Conservation (phyloP, 2,888 invertebrate species). For the Phorcus lineatus region DNA sequence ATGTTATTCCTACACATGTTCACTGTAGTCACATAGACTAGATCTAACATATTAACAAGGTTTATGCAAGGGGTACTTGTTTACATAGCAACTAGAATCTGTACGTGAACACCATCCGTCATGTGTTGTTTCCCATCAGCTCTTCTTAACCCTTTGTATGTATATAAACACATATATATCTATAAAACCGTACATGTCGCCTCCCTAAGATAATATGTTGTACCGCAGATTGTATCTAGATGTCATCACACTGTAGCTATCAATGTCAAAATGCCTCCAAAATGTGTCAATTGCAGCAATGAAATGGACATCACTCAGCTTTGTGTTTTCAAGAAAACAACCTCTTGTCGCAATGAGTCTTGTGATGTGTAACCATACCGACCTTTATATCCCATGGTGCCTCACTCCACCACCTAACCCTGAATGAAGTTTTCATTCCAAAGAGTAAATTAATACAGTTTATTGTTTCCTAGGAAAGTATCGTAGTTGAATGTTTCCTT, state of each 20-base stretch:
- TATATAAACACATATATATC: not conserved
- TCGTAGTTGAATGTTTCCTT: too few species aligned
- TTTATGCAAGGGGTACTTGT: not conserved
- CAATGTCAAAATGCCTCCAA: not conserved
- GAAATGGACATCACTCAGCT: not conserved
- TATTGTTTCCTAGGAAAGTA: too few species aligned
- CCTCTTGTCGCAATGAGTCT: not conserved
- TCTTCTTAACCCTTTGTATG: not conserved
- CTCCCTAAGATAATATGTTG: not conserved
- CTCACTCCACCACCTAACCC: too few species aligned
- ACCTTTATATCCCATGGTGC: too few species aligned
- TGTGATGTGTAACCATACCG: not conserved
- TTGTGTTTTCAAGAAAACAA: not conserved
- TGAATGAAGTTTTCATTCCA: too few species aligned
- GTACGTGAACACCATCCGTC: too few species aligned
- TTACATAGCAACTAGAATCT: not conserved
- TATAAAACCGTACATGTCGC: not conserved
- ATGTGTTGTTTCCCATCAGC: not conserved
- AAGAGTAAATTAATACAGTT: too few species aligned
- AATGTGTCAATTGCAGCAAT: not conserved
- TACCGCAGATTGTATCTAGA: not conserved
- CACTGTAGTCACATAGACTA: too few species aligned
- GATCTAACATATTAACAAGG: too few species aligned
- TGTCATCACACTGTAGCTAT: not conserved
- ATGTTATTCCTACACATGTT: too few species aligned